Percentiles rank a stretch among this genome's conserved stretches.
phyloP scores from a whole-genome alignment of 2,888 invertebrate species.

The Chymomyza procnemis region DNA sequence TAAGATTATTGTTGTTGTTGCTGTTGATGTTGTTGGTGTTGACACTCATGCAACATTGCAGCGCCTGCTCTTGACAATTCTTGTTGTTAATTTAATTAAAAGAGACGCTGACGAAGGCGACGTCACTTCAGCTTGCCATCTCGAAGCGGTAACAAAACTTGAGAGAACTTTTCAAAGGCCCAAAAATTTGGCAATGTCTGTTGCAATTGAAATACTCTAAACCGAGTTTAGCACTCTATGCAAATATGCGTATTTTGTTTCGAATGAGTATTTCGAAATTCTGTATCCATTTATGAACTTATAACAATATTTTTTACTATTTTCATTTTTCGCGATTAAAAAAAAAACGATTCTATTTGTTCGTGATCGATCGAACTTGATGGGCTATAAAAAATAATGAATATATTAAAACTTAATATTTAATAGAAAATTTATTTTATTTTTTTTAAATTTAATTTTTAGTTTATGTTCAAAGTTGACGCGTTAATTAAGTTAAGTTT shows the following conservation, averaged over 20 bases:
- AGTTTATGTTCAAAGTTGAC: too few relatives aligned
- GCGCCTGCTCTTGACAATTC: conserved; percentile 62
- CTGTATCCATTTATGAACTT: too few relatives aligned
- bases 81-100: conserved; percentile 71
- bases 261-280: too few relatives aligned
- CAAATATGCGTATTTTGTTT: background rate
- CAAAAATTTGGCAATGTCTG: background rate
- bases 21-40: conserved; percentile 19
- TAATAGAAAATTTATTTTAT: too few relatives aligned
- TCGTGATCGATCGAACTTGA: too few relatives aligned
- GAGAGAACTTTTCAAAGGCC: background rate
- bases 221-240: background rate
- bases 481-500: too few relatives aligned
- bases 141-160: background rate
- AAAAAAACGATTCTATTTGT: too few relatives aligned
- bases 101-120: conserved; percentile 22
- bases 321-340: too few relatives aligned
- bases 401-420: too few relatives aligned
- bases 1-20: conserved; percentile 47
- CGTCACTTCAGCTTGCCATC: background rate
- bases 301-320: too few relatives aligned
- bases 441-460: too few relatives aligned
- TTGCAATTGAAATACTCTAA: background rate
- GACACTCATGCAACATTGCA: conserved; percentile 41
- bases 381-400: too few relatives aligned